Evolutionary conservation across 2,113 vertebrate genomes (phyloP), one percentile per base, ranked within the genome.

Genomic region (Lycaon pictus): DNA sequence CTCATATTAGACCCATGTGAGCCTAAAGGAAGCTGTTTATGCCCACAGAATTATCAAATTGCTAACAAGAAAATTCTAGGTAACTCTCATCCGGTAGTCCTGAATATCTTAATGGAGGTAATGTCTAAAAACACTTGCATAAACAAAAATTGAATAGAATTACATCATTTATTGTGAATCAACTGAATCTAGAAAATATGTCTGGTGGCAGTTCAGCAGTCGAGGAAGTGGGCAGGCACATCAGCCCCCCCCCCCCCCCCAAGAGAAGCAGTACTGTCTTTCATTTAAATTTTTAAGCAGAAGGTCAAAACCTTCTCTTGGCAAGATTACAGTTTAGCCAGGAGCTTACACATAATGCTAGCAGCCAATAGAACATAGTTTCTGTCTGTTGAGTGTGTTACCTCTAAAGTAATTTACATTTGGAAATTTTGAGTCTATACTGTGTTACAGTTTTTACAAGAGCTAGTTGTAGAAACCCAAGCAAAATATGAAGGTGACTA

Each of bases 161-260:
- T 51, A 17, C 35, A 84, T 79, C 32, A 76, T 37, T 8, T 65
- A 69, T 9, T 83, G 7, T 67, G 22, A 88, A 63, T 74, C 29
- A 48, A 12, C 22, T 23, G 13, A 71, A 16, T 7, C 20, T 35
- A 35, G 35, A 48, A 63, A 79, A 53, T 0, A 19, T 22, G 27
- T n/a, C 32, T 65, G 23, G 32, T 43, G 25, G 5, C 25, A 82
- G n/a, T 17, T 77, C 8, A 58, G 29, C 51, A 20, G 29, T 43
- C 32, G 4, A 53, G 32, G 37, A 35, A n/a, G 7, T 7, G 3
- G 3, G 6, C 2, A n/a, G 43, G 29, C 19, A 15, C 10, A 19
- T 20, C 22, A 17, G 2, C 16, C 9, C 5, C 2, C 32, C 32
- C n/a, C 22, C 12, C 0, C 16, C 11, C 5, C 1, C 43, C 32